Evolutionary conservation across 2,888 invertebrate species (phyloP).

Genomic region (Synergus japonicus): DNA sequence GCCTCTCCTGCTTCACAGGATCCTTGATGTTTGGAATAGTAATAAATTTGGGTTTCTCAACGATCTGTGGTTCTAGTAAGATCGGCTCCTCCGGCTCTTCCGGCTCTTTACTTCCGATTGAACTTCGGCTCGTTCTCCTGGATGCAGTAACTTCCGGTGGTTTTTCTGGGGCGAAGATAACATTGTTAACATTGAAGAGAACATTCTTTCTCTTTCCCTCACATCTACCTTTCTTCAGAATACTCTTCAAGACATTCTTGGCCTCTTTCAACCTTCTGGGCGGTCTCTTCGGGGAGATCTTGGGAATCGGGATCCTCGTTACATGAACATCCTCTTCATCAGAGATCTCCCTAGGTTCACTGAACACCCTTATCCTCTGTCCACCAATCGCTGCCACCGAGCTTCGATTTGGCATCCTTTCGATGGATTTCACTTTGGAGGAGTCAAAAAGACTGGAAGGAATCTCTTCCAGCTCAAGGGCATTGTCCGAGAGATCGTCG

Average conservation of each 20-base stretch:
- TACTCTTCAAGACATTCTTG: slow-evolving; percentile 68
- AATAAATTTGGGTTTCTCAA: slow-evolving; percentile 66
- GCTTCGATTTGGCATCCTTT: slow-evolving; percentile 70
- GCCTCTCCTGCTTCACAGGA: slow-evolving; percentile 59
- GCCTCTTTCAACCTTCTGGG: slow-evolving; percentile 80
- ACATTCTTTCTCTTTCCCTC: slow-evolving; percentile 70
- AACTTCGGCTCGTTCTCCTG: slow-evolving; percentile 56
- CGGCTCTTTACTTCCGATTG: slow-evolving; percentile 55
- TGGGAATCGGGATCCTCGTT: slow-evolving; percentile 73
- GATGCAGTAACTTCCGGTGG: slow-evolving; percentile 56
- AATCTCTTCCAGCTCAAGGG: slow-evolving; percentile 64
- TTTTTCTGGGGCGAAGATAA: slow-evolving; percentile 75
- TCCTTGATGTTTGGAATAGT: slow-evolving; percentile 74
- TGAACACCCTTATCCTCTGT: slow-evolving; percentile 83
- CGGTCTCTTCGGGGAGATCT: slow-evolving; percentile 82
- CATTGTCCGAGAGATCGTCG: slow-evolving; percentile 76
- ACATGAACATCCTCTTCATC: slow-evolving; percentile 60
- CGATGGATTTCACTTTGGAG: slow-evolving; percentile 75
- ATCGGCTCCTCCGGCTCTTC: slow-evolving; percentile 46
- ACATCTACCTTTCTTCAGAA: slow-evolving; percentile 67
- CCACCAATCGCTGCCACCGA: slow-evolving; percentile 82
- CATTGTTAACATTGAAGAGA: slow-evolving; percentile 73
- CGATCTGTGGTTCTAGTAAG: not conserved
- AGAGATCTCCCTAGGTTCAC: slow-evolving; percentile 75
- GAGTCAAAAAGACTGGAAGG: slow-evolving; percentile 70